Conservation (phyloP, 2,113 vertebrate genomes). For the Hemicordylus capensis region DNA sequence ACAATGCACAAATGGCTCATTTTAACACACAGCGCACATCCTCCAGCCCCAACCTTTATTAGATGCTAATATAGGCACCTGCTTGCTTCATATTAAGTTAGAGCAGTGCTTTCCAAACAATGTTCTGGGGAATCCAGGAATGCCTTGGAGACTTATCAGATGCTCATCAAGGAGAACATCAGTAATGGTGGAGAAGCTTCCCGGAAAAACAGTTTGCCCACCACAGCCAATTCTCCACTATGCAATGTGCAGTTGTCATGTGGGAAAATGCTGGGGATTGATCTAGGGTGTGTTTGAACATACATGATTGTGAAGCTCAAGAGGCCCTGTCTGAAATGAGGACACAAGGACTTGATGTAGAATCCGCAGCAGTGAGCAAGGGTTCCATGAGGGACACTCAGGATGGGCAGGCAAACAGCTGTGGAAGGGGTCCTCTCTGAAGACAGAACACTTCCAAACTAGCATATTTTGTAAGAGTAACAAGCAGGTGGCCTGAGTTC, state of each 20-base stretch:
- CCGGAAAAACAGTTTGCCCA: neutral
- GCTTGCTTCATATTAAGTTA: neutral
- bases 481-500: neutral
- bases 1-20: fast-evolving
- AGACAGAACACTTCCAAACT: neutral
- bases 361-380: neutral
- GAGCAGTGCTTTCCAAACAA: neutral
- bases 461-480: neutral
- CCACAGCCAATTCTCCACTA: no score
- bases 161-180: neutral
- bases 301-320: neutral
- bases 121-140: neutral
- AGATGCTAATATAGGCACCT: neutral
- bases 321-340: neutral
- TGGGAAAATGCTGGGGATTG: no score
- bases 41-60: neutral
- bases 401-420: neutral
- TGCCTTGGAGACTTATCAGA: neutral
- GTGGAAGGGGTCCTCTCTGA: neutral
- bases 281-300: no score
- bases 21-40: neutral
- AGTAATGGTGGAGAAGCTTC: neutral
- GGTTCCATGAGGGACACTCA: neutral
- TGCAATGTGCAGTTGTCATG: neutral
- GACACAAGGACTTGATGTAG: neutral